These are phyloP conservation scores for Piaya cayana DNA, from an alignment of 2,113 vertebrate genomes.

Conservation along the genomic window DNA sequence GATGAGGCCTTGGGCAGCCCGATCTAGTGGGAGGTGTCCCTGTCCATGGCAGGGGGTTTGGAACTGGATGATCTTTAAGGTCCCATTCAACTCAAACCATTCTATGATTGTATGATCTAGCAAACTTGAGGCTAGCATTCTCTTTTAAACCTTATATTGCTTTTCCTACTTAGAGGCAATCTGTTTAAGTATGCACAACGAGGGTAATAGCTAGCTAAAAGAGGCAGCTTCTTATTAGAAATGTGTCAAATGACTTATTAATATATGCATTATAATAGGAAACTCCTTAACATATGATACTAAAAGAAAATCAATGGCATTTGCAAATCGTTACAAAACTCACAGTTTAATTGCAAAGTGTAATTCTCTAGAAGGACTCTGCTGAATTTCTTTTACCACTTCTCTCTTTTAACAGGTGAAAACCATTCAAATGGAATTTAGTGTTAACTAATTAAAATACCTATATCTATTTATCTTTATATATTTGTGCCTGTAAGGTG, in stretches of 20 bases:
- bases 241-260: background rate
- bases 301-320: background rate
- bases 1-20: no score
- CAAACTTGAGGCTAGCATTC: slow-evolving; percentile 1
- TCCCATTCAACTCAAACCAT: no score
- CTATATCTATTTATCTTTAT: background rate
- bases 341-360: background rate
- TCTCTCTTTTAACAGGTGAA: background rate
- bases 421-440: background rate
- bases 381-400: background rate
- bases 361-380: background rate
- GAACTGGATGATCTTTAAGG: no score
- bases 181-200: background rate
- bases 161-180: slow-evolving; percentile 13
- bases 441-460: background rate
- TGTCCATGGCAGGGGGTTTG: no score
- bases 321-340: background rate
- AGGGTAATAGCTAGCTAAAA: background rate
- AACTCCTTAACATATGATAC: background rate
- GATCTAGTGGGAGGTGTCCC: no score
- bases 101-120: background rate
- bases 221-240: slow-evolving; percentile 3
- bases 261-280: background rate
- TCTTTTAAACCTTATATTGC: background rate
- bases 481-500: background rate